A percentile compares a stretch with the other conserved stretches of the same genome.
Evolutionary conservation across 1,140 invertebrate genomes (phyloP).

Genomic region (Helicoverpa armigera): DNA sequence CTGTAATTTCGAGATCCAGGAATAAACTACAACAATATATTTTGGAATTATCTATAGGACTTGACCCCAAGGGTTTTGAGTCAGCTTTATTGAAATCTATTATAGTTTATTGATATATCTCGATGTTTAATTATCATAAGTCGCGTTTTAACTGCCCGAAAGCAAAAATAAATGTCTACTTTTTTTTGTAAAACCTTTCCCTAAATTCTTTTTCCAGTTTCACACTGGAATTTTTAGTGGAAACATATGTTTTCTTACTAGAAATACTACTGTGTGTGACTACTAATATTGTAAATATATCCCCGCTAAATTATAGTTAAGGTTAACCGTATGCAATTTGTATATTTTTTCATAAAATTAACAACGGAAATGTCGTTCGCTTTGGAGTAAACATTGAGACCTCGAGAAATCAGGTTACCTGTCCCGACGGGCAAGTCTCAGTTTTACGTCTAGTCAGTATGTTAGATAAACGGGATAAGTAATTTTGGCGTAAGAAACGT

Average conservation of each 20-base stretch:
- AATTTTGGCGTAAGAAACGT: slow-evolving; percentile 61
- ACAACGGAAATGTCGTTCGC: slow-evolving; percentile 58
- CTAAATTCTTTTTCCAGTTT: slow-evolving; percentile 1
- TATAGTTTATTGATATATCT: slow-evolving; percentile 29
- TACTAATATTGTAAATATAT: slow-evolving; percentile 42
- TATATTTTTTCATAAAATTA: slow-evolving; percentile 80
- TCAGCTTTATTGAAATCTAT: slow-evolving; percentile 26
- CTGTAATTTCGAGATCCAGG: slow-evolving; percentile 47
- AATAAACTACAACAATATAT: slow-evolving; percentile 30
- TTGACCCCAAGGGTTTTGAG: neutral
- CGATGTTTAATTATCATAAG: slow-evolving; percentile 13
- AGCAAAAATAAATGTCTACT: neutral
- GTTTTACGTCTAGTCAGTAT: slow-evolving; percentile 82
- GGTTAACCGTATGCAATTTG: slow-evolving; percentile 74
- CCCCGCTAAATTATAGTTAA: slow-evolving; percentile 65
- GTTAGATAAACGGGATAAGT: slow-evolving; percentile 68
- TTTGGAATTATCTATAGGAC: neutral
- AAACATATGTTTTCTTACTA: slow-evolving; percentile 42
- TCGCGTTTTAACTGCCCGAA: slow-evolving; percentile 48
- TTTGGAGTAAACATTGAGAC: slow-evolving; percentile 76
- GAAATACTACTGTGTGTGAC: slow-evolving; percentile 30
- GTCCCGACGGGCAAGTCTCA: slow-evolving; percentile 7
- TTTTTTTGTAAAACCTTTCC: neutral
- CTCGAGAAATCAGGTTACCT: neutral
- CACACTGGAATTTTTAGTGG: slow-evolving; percentile 32